Conservation (phyloP, 2,113 vertebrate genomes). For the Grus americana region DNA sequence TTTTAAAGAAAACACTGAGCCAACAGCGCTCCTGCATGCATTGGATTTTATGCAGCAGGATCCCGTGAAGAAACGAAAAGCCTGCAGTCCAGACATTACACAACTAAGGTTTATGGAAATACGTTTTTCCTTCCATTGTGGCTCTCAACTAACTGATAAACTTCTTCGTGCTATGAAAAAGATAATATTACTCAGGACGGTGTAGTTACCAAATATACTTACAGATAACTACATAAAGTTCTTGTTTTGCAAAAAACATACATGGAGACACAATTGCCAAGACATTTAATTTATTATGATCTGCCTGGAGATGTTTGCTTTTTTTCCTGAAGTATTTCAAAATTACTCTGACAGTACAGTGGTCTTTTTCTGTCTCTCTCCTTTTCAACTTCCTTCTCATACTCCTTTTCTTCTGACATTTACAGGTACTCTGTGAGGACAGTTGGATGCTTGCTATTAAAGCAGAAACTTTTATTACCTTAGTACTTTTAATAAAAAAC, state of each 20-base stretch:
- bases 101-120: background rate
- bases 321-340: background rate
- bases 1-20: background rate
- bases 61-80: background rate
- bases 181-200: background rate
- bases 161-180: background rate
- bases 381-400: background rate
- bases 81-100: no score
- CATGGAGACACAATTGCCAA: background rate
- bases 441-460: background rate
- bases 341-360: background rate
- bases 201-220: background rate
- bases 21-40: background rate
- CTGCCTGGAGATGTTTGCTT: background rate
- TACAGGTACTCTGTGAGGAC: slow-evolving; percentile 8
- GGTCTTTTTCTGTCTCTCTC: background rate
- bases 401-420: slow-evolving; percentile 5
- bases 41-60: background rate
- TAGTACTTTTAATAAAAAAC: background rate
- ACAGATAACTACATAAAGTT: background rate
- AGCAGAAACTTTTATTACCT: background rate
- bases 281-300: background rate
- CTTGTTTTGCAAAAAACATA: background rate
- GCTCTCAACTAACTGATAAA: background rate
- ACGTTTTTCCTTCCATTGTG: background rate